Percentiles rank a stretch among this genome's conserved stretches.
phyloP scores from a whole-genome alignment of 1,140 invertebrate genomes.

The Hermetia illucens region DNA sequence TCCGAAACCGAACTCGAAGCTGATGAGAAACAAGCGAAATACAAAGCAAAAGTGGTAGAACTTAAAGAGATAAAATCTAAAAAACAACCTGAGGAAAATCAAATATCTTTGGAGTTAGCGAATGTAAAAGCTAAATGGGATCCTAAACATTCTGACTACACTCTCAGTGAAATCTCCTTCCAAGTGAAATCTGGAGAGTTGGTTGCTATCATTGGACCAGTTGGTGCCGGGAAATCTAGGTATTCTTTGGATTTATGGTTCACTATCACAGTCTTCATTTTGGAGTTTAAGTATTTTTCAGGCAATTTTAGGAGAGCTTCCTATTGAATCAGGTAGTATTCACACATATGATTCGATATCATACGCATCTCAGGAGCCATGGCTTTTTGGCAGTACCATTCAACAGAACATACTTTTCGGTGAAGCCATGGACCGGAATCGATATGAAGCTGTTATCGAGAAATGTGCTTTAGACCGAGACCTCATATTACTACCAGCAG shows the following conservation, averaged over 20 bases:
- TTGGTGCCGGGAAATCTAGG: conserved; percentile 57
- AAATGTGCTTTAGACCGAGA: conserved; percentile 64
- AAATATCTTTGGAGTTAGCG: conserved; percentile 11
- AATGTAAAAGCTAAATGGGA: conserved; percentile 26
- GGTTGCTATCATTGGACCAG: conserved; percentile 53
- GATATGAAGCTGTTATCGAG: conserved; percentile 59
- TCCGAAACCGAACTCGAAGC: conserved; percentile 41
- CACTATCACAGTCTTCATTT: conserved; percentile 59
- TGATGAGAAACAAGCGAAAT: too few relatives aligned
- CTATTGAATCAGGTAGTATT: conserved; percentile 47
- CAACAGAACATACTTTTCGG: conserved; percentile 87
- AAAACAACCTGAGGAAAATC: not conserved
- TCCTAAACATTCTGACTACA: conserved; percentile 24
- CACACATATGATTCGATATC: conserved; percentile 63
- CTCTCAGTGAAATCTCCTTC: conserved; percentile 45
- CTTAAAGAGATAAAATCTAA: not conserved
- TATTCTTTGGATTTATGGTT: not conserved
- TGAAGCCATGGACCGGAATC: conserved; percentile 49
- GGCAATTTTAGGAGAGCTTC: conserved; percentile 65
- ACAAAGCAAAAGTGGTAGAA: too few relatives aligned
- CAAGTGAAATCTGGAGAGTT: conserved; percentile 47
- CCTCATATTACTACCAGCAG: conserved; percentile 57
- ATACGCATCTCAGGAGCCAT: conserved; percentile 86
- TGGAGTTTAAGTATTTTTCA: conserved; percentile 69
- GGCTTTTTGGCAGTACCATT: conserved; percentile 67